A percentile compares a stretch with the other conserved stretches of the same genome.
phyloP scores from a whole-genome alignment of 2,797 vertebrate species.

The Triplophysa yarkandensis region DNA sequence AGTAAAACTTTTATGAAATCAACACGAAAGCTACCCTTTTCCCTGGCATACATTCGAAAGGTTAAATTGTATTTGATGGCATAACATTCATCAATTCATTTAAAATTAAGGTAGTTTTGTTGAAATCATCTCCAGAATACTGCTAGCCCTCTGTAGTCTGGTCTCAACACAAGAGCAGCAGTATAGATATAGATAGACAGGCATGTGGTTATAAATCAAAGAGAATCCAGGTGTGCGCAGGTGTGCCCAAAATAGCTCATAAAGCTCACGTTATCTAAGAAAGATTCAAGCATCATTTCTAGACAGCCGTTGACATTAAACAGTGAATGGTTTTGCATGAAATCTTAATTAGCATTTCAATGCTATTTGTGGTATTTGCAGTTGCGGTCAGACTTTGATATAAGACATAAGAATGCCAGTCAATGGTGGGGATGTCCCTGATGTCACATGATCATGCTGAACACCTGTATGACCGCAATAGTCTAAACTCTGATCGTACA shows the following conservation, averaged over 20 bases:
- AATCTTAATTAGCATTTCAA: conserved; percentile 61
- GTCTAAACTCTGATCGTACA: background rate
- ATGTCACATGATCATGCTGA: background rate
- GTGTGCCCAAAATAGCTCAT: conserved; percentile 65
- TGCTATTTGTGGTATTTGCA: conserved; percentile 46
- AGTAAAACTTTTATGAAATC: conserved; percentile 3
- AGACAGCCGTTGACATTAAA: conserved; percentile 70
- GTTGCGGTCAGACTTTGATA: conserved; percentile 42
- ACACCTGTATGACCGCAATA: conserved; percentile 38
- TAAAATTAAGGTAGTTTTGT: conserved; percentile 7
- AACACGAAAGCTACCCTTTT: background rate
- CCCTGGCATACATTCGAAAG: background rate
- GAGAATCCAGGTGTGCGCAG: conserved; percentile 77
- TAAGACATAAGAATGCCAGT: conserved; percentile 32
- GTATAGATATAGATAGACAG: conserved; percentile 54
- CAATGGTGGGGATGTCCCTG: background rate
- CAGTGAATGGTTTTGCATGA: conserved; percentile 52
- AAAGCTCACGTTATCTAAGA: conserved; percentile 73
- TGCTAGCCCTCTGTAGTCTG: background rate
- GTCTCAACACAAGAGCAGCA: conserved; percentile 67
- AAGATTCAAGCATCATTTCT: conserved; percentile 64
- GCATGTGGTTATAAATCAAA: conserved; percentile 68
- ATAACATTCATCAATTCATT: conserved; percentile 12
- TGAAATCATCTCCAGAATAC: conserved; percentile 1
- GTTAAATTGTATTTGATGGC: background rate